phyloP scores from a whole-genome alignment of 2,797 vertebrate genomes.

The Silurus lanzhouensis region DNA sequence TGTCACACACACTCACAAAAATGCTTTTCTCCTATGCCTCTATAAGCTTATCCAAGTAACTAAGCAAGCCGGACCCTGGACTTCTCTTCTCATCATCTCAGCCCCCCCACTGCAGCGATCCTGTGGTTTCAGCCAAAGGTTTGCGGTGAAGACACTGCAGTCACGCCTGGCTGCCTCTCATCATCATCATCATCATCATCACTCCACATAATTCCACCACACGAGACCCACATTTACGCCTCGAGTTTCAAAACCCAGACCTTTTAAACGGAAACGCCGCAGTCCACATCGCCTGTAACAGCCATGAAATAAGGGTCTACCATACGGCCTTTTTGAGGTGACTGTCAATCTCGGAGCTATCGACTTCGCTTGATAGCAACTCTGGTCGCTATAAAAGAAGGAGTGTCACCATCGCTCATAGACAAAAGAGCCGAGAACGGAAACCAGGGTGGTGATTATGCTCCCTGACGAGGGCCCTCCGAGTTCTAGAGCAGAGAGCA shows the following conservation, averaged over 20 bases:
- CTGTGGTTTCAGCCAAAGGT: constrained; percentile 17
- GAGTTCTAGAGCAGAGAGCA: background rate
- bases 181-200: background rate
- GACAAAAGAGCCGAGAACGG: constrained; percentile 5
- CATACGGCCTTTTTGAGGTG: constrained; percentile 8
- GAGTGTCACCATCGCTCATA: constrained; percentile 1
- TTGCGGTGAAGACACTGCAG: constrained; percentile 40
- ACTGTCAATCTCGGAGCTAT: constrained; percentile 13
- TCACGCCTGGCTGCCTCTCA: constrained; percentile 20
- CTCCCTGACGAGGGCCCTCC: background rate
- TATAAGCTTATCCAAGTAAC: constrained; percentile 1
- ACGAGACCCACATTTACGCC: constrained; percentile 16
- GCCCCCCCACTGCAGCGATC: background rate
- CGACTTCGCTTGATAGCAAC: constrained; percentile 26
- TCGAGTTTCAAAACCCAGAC: constrained; percentile 27
- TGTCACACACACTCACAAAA: constrained; percentile 20
- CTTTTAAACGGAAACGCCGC: background rate
- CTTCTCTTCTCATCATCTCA: background rate
- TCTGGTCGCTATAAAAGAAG: constrained; percentile 4
- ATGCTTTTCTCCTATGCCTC: background rate
- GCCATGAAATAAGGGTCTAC: constrained; percentile 15
- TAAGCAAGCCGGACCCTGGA: constrained; percentile 5
- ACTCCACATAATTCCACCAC: constrained; percentile 2
- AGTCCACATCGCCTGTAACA: background rate
- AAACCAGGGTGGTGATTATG: background rate